Base-by-base conservation (phyloP, 2,113 vertebrate genomes). In the Callithrix jacchus region DNA sequence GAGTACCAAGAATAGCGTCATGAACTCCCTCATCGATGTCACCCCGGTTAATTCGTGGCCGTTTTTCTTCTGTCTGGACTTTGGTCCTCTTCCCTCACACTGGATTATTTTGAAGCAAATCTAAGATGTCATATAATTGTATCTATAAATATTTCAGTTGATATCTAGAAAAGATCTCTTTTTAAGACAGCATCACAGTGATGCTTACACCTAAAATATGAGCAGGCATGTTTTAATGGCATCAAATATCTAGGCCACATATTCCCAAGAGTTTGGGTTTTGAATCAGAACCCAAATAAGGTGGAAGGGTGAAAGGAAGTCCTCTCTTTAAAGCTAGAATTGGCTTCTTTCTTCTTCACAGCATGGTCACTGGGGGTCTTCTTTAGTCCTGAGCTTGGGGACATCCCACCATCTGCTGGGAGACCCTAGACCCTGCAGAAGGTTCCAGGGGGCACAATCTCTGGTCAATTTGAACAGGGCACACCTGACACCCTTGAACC, bases 1-100 rank as follows among this genome's bases (percentile, higher is more conserved):
- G 30, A 42, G 64, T 61, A 18, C 12, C 16, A 12, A 30, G 23
- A 20, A n/a, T 21, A 45, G 16, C 10, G 0, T 40, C 16, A 16
- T 8, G 66, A 32, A 30, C 23, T 27, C 85, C 47, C 40, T 6
- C 9, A 0, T 1, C 3, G 1, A 17, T 13, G 0, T 42, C 20
- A 2, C 68, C 58, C 20, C 1, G 3, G 25, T 42, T 58, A 23
- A 0, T 45, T 68, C 18, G 0, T 23, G 2, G 14, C 49, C 12
- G 3, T 47, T 7, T 20, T 45, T 8, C 3, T 21, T 3, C 8
- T 13, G 0, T 2, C 42, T n/a, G 0, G 14, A 1, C 64, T 5
- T 27, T 17, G 17, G 1, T 21, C 20, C 17, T 42, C 56, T 32
- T 12, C 42, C 23, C 7, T 40, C 7, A 7, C 10, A n/a, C 74